Base-by-base conservation (phyloP, 2,797 vertebrate genomes). In the Micromesistius poutassou region DNA sequence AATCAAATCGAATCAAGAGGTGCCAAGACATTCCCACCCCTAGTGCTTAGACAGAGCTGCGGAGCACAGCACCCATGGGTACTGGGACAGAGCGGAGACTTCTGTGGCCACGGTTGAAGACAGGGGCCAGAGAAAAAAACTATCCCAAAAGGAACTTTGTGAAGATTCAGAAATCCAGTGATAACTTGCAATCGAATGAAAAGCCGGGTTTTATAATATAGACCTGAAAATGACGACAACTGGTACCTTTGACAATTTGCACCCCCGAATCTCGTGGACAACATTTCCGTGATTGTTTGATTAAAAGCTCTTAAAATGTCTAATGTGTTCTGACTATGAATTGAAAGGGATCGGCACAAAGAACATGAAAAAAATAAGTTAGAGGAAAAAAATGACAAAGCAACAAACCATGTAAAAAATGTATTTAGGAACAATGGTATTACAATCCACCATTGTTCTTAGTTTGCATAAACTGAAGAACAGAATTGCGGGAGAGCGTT, bases 401-500 rank as follows among this genome's bases (percentile, higher is more conserved):
- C 22, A 62, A 62, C 55, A 62, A 19, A 55, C 46, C 46, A 19
- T 42, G 40, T 16, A 4, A 13, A 42, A 16, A 42, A 42, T 42
- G 12, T 13, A 42, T 42, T 42, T 42, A 42, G 40, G 40, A 42
- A 42, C 2, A 42, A 42, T 0, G 16, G 16, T 3, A 6, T 13
- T 25, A 25, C 55, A 22, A 62, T 25, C n/a, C 46, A 5, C n/a
- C 55, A 25, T 25, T 62, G 55, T 62, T 8, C 55, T 7, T 5
- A 62, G n/a, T 62, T 62, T 62, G 19, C 19, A 8, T 5, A n/a
- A 25, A 9, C 1, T 55, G 46, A n/a, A 6, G 25, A 75, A 83
- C 25, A 77, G 30, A 50, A 84, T 77, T 74, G 76, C 68, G 28
- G 31, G 71, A 71, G 76, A 71, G 70, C 74, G 30, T 72, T 76